Evolutionary conservation across 2,113 vertebrate species (phyloP), one percentile per base, ranked within the genome.

Genomic region (Agelaius tricolor): DNA sequence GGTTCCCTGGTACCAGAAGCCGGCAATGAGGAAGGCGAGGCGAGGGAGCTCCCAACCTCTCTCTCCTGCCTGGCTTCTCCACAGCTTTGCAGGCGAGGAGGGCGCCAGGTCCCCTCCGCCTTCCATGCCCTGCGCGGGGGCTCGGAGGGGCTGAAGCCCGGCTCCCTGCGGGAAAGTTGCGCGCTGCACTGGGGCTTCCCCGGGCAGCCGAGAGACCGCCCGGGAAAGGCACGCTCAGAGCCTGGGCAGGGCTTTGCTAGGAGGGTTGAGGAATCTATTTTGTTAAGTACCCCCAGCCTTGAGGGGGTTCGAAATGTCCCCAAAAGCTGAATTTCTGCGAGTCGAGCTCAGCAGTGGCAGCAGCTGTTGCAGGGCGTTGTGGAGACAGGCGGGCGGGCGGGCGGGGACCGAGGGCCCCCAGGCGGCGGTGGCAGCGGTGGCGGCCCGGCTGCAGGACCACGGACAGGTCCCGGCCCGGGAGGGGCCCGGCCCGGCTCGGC

Each of bases 381-480:
- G 55, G 23, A 21, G 28, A 14, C 47, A 26, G 39, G 20, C 6
- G 15, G 33, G 27, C 6, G 7, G 37, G 31, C 14, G 10, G 44
- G 30, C 10, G 11, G 31, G 19, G 4, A 11, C 6, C 16, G 0
- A 7, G 7, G 35, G 44, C 16, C 7, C 6, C 17, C 10, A 9
- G 3, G 69, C 9, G 3, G 69, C 8, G 7, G 5, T 5, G n/a
- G 47, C 62, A 1, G 47, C 13, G 14, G 8, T 1, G 33, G 37
- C 12, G 3, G 22, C 23, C 31, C 37, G 10, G 49, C 55, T 62
- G 68, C 87, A 93, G 90, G 4, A 49, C 67, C 76, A 43, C 18
- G 85, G 85, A 46, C 85, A 80, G 67, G 66, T 63, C 66, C 69
- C 24, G 33, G 54, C 7, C 13, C 75, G 7, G 19, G 10, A n/a